phyloP scores from a whole-genome alignment of 2,113 vertebrate genomes.

The Cyanoramphus novaezelandiae region DNA sequence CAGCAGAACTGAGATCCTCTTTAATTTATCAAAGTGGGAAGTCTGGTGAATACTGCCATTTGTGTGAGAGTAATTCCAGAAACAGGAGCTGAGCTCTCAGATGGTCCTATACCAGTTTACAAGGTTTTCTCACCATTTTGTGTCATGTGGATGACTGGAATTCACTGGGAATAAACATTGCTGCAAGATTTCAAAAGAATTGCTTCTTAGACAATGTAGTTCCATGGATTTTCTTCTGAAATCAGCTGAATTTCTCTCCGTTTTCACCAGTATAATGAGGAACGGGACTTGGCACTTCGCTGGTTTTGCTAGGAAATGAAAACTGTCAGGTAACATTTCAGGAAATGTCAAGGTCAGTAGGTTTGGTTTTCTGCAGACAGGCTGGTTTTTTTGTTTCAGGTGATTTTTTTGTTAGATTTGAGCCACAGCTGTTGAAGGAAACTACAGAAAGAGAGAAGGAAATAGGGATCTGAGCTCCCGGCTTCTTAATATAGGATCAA shows the following conservation, averaged over 20 bases:
- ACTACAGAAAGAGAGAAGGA: background rate
- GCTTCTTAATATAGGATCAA: background rate
- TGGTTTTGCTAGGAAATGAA: background rate
- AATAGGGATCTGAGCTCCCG: background rate
- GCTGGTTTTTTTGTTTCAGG: background rate
- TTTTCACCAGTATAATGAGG: background rate
- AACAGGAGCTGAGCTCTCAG: background rate
- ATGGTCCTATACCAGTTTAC: background rate
- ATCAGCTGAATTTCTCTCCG: background rate
- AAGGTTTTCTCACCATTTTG: background rate
- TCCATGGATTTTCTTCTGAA: background rate
- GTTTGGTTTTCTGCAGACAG: background rate
- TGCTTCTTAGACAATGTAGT: background rate
- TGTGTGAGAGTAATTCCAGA: background rate
- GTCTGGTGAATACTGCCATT: background rate
- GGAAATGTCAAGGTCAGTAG: background rate
- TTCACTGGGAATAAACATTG: background rate
- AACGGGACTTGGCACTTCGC: background rate
- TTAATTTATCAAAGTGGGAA: background rate
- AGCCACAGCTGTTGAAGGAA: background rate
- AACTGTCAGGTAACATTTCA: background rate
- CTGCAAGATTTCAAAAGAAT: background rate
- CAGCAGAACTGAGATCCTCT: background rate
- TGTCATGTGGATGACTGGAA: background rate
- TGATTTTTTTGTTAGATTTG: background rate